Evolutionary conservation across 2,888 invertebrate genomes (phyloP).

Genomic region (Pinctada fucata): DNA sequence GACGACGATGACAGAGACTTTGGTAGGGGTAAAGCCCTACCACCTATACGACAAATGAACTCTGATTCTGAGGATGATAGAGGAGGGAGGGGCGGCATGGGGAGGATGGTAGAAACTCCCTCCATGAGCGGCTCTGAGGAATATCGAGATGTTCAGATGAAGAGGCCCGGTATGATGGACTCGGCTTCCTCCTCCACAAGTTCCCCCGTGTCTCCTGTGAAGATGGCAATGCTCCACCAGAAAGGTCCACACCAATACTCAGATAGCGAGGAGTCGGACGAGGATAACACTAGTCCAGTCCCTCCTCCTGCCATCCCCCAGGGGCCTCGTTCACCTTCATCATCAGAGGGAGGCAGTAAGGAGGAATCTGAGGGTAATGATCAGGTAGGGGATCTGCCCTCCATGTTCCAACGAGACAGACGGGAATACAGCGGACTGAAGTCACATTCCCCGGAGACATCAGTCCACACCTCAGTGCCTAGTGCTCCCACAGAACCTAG

Average conservation of each 20-base stretch:
- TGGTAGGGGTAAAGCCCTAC: constrained; percentile 22
- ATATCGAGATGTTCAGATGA: constrained; percentile 36
- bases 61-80: constrained; percentile 25
- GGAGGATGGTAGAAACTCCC: constrained; percentile 40
- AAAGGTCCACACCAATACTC: constrained; percentile 23
- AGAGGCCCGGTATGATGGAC: constrained; percentile 48
- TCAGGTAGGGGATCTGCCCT: constrained; percentile 36
- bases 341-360: constrained; percentile 24
- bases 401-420: constrained; percentile 35
- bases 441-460: constrained; percentile 2
- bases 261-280: constrained; percentile 21
- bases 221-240: constrained; percentile 21
- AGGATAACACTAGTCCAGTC: constrained; percentile 17
- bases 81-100: constrained; percentile 19
- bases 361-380: constrained; percentile 36
- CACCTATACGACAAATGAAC: constrained; percentile 27
- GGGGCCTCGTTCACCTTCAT: neutral
- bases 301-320: neutral
- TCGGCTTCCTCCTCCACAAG: constrained; percentile 49
- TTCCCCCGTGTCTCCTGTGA: constrained; percentile 34
- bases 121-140: constrained; percentile 54
- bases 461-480: too few relatives aligned
- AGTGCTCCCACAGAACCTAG: constrained; percentile 8
- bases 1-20: constrained; percentile 36
- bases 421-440: constrained; percentile 7